phyloP scores from a whole-genome alignment of 2,797 vertebrate species.

The Epinephelus coioides region DNA sequence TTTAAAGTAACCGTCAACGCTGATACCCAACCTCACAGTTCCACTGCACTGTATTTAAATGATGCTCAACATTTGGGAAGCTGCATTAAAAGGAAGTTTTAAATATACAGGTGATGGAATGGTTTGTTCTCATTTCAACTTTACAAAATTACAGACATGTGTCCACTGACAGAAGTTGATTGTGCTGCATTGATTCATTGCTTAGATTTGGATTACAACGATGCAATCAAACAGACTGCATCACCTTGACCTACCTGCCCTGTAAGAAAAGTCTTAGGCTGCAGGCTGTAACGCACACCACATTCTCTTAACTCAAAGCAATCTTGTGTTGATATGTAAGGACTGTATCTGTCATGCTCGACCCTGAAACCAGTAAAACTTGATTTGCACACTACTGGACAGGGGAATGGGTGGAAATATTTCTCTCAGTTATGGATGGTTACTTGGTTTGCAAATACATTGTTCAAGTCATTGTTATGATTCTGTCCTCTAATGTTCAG shows the following conservation, averaged over 20 bases:
- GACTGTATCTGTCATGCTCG: constrained; percentile 35
- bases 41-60: constrained; percentile 19
- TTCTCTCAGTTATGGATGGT: constrained; percentile 8
- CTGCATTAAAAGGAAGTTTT: neutral
- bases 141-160: neutral
- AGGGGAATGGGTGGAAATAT: constrained; percentile 13
- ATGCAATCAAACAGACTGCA: constrained; percentile 5
- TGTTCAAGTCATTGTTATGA: neutral
- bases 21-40: constrained; percentile 11
- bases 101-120: constrained; percentile 8
- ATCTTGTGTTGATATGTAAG: constrained; percentile 11
- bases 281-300: constrained; percentile 8
- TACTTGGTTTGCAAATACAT: constrained; percentile 36
- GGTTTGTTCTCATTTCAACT: constrained; percentile 6
- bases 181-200: constrained; percentile 2
- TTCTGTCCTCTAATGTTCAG: constrained; percentile 30
- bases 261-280: constrained; percentile 7
- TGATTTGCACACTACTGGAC: constrained; percentile 55
- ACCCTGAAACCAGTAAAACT: constrained; percentile 50
- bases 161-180: constrained; percentile 12
- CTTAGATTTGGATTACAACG: constrained; percentile 6
- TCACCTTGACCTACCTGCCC: constrained; percentile 8
- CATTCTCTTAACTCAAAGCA: constrained; percentile 27
- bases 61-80: constrained; percentile 18
- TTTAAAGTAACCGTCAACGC: neutral